Conservation (phyloP, 2,888 invertebrate species). For the Fragum fragum region DNA sequence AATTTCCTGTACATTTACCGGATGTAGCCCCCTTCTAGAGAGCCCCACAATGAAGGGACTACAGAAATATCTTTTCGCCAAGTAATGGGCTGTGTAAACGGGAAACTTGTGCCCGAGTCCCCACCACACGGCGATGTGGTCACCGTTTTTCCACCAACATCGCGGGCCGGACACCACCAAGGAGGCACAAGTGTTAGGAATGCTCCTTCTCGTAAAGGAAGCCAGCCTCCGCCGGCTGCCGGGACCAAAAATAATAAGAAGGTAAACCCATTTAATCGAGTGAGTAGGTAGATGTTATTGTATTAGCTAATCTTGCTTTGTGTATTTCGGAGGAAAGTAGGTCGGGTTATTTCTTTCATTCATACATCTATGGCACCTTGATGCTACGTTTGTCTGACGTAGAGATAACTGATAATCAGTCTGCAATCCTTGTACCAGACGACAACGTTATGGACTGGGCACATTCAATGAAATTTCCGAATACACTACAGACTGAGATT, state of each 20-base stretch:
- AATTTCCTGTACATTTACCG: constrained; percentile 18
- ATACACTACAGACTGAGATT: too few relatives aligned
- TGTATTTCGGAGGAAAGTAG: constrained; percentile 35
- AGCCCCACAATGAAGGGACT: constrained; percentile 76
- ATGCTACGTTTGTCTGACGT: neutral
- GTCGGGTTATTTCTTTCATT: constrained; percentile 28
- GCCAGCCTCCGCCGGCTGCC: constrained; percentile 67
- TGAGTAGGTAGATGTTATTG: neutral
- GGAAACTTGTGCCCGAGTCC: constrained; percentile 84
- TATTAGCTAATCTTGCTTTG: constrained; percentile 32
- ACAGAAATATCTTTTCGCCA: constrained; percentile 72
- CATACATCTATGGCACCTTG: constrained; percentile 13
- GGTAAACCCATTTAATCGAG: constrained; percentile 31
- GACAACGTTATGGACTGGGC: too few relatives aligned
- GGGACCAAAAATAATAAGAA: constrained; percentile 79
- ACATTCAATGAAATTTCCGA: too few relatives aligned
- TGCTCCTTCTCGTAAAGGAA: constrained; percentile 9
- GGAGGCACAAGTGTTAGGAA: constrained; percentile 64
- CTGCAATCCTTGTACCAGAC: too few relatives aligned
- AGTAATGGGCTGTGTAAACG: constrained; percentile 85
- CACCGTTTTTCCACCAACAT: constrained; percentile 75
- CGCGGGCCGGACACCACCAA: constrained; percentile 64
- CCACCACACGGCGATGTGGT: constrained; percentile 80
- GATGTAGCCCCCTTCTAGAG: constrained; percentile 71
- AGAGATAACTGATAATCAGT: neutral